These are phyloP conservation scores for Eupristina koningsbergeri DNA, from an alignment of 1,140 invertebrate species.

Conservation along the genomic window DNA sequence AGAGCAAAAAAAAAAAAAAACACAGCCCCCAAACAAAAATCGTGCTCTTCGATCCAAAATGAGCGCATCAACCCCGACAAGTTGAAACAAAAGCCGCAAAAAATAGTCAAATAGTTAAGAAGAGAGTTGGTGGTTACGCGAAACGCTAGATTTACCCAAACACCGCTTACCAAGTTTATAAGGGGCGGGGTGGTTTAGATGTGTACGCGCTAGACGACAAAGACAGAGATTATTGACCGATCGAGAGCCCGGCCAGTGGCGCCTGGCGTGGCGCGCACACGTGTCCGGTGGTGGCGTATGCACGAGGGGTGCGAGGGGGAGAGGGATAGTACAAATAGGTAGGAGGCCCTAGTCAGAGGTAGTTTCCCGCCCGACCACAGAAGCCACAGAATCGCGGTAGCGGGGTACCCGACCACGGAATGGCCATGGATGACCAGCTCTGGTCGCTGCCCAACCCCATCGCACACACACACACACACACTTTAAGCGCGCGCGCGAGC, in stretches of 20 bases:
- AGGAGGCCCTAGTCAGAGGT: slow-evolving; percentile 52
- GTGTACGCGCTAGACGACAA: slow-evolving; percentile 25
- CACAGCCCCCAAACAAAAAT: not conserved
- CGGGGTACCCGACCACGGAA: slow-evolving; percentile 61
- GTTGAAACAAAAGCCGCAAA: not conserved
- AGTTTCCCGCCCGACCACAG: slow-evolving; percentile 63
- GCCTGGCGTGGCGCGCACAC: not conserved
- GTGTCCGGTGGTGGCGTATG: not conserved
- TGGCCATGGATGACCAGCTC: slow-evolving; percentile 63
- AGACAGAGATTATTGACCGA: slow-evolving; percentile 46
- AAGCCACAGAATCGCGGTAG: slow-evolving; percentile 62
- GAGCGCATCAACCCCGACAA: too few species aligned
- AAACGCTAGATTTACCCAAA: slow-evolving; percentile 39
- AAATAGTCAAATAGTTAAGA: slow-evolving; percentile 23
- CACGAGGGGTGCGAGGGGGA: not conserved
- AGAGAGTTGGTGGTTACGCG: not conserved
- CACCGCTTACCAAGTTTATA: slow-evolving; percentile 38
- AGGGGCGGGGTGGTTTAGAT: not conserved
- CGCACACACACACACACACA: too few species aligned
- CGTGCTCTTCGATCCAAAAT: too few species aligned
- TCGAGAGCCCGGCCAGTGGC: not conserved
- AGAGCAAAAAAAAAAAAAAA: not conserved
- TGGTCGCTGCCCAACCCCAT: slow-evolving; percentile 54
- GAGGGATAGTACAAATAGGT: slow-evolving; percentile 40
- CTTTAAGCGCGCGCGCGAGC: too few species aligned